Conservation (phyloP, 2,113 vertebrate species). For the Tenrec ecaudatus region DNA sequence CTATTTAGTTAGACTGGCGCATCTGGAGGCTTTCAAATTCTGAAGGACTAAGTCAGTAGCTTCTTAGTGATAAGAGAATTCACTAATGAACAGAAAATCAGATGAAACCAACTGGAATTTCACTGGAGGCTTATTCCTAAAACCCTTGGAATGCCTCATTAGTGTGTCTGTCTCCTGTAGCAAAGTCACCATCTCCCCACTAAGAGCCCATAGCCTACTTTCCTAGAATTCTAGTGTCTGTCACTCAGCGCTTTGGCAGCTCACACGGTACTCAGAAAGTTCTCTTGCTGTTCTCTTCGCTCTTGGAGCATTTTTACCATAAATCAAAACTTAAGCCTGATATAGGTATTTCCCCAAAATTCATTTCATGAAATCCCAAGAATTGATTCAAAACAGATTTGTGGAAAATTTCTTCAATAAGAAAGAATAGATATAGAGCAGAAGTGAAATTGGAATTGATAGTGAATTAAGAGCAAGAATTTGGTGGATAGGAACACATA, state of each 20-base stretch:
- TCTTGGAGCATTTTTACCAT: constrained; percentile 47
- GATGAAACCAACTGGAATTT: not conserved
- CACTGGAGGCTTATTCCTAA: constrained; percentile 6
- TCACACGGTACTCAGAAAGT: constrained; percentile 26
- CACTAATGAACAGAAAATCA: constrained; percentile 42
- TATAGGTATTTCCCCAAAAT: not conserved
- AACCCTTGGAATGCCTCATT: not conserved
- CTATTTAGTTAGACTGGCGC: not conserved
- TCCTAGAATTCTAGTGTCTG: not conserved
- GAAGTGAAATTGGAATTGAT: constrained; percentile 38
- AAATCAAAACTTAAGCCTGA: constrained; percentile 39
- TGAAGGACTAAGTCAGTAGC: not conserved
- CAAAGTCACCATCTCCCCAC: not conserved
- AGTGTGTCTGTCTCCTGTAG: not conserved
- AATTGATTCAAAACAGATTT: constrained; percentile 30
- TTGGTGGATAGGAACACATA: not conserved
- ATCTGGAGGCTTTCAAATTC: constrained; percentile 33
- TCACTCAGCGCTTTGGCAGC: not conserved
- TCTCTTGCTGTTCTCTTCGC: not conserved
- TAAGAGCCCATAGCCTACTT: not conserved
- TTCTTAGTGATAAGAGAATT: constrained; percentile 31
- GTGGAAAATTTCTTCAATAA: constrained; percentile 37
- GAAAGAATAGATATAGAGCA: not conserved
- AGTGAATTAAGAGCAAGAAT: constrained; percentile 39
- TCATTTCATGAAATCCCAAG: constrained; percentile 20